Evolutionary conservation across 2,888 invertebrate genomes (phyloP), one percentile per base, ranked within the genome.

Genomic region (Eilema caniola): DNA sequence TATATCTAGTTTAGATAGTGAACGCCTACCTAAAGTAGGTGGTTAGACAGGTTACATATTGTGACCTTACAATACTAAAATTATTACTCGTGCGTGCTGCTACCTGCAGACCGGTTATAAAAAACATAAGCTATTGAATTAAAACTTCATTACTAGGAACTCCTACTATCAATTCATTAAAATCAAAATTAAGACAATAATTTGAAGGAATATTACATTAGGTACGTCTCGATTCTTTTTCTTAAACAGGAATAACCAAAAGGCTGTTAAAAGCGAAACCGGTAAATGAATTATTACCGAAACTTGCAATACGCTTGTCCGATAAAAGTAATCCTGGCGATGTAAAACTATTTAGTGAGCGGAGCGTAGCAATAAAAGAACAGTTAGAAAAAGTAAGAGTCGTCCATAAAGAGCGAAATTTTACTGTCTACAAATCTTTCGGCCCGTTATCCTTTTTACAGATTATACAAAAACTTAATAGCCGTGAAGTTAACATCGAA

Each of bases 381-480:
- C 83, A 75, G 81, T 81, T 83, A 76, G 62, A 79, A 86, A 79
- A 85, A 86, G 87, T 85, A 85, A 88, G 85, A 88, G 87, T 84
- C 61, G 67, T 64, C 77, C 80, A 82, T 85, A 79, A 86, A 84
- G 69, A 69, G 62, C 70, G 64, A 67, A 73, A 76, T 77, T 77
- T 74, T 70, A 72, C 64, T 77, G 74, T 56, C 70, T 68, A 78
- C 69, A 78, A 79, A 70, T 77, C 70, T 80, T 81, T 75, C 66
- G 75, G 75, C 56, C 85, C 82, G 86, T 85, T 86, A 85, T 84
- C 82, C 82, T 85, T 82, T 81, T 74, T 59, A 74, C 68, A 69
- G 61, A 66, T 68, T 74, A 67, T 65, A 68, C 31, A 56, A 77
- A 70, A 76, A 74, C 62, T 74, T 73, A 79, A 80, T 68, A 69